Evolutionary conservation across 2,113 vertebrate genomes (phyloP).

Genomic region (Sphyrna mokarran): DNA sequence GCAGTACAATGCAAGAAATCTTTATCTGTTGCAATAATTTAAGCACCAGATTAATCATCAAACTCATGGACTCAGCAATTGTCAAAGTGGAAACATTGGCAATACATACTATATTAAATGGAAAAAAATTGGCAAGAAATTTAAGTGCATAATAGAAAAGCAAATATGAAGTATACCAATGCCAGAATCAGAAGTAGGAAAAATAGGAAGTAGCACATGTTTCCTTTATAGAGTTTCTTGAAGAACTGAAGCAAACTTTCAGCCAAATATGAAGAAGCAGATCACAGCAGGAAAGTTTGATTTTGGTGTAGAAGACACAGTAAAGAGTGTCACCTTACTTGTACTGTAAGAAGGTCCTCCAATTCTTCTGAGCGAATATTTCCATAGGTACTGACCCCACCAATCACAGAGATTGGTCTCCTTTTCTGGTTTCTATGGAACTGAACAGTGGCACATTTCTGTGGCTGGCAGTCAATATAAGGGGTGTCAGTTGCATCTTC

Average conservation of each 20-base stretch:
- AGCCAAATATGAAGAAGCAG: slow-evolving; percentile 42
- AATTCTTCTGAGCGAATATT: slow-evolving; percentile 60
- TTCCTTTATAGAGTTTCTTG: background rate
- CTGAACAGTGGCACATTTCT: background rate
- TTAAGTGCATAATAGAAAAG: background rate
- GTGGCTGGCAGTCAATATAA: background rate
- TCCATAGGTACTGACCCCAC: slow-evolving; percentile 67
- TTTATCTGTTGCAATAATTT: background rate
- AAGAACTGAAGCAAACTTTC: slow-evolving; percentile 49
- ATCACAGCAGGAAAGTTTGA: slow-evolving; percentile 44
- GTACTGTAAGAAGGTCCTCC: slow-evolving; percentile 62
- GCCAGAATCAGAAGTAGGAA: background rate
- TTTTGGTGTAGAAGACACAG: slow-evolving; percentile 43
- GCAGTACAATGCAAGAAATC: background rate
- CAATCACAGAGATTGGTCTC: slow-evolving; percentile 80
- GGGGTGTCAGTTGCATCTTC: background rate
- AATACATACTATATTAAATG: background rate
- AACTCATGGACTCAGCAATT: background rate
- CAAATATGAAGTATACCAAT: background rate
- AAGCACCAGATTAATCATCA: background rate
- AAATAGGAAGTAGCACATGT: background rate
- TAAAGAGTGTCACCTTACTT: slow-evolving; percentile 68
- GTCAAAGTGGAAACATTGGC: background rate
- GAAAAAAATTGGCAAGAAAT: background rate
- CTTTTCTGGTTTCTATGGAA: slow-evolving; percentile 53